phyloP scores from a whole-genome alignment of 2,113 vertebrate species.

The Geothlypis trichas region DNA sequence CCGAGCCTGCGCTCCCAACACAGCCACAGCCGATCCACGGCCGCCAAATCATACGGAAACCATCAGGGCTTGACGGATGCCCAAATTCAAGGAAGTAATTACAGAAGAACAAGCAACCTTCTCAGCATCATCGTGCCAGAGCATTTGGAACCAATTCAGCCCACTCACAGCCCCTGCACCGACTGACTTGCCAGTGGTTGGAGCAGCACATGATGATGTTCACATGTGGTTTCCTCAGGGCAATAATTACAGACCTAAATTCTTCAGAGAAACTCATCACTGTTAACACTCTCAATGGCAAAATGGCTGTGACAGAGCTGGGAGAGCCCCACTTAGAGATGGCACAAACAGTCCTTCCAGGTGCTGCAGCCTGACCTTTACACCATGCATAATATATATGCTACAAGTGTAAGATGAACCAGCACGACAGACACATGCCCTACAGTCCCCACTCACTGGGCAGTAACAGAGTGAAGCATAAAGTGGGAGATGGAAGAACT shows the following conservation, averaged over 20 bases:
- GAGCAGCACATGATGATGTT: conserved; percentile 5
- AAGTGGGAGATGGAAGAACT: not conserved
- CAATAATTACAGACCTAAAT: not conserved
- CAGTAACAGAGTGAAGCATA: not conserved
- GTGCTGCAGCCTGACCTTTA: not conserved
- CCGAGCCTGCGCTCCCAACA: not conserved
- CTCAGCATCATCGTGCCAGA: conserved; percentile 20
- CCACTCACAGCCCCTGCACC: not conserved
- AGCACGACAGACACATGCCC: accelerated
- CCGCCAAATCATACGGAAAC: conserved; percentile 32
- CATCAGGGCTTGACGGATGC: conserved; percentile 40
- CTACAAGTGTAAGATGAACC: not conserved
- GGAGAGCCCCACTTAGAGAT: not conserved
- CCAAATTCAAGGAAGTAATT: conserved; percentile 68
- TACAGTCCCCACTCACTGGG: not conserved
- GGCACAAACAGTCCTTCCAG: not conserved
- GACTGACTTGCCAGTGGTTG: conserved; percentile 1
- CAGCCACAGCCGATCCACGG: not conserved
- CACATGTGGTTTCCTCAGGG: conserved; percentile 12
- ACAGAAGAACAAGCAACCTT: conserved; percentile 53
- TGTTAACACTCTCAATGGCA: conserved; percentile 16
- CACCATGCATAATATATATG: accelerated
- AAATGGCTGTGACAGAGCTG: not conserved
- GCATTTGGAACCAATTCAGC: conserved; percentile 68
- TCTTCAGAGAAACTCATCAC: conserved; percentile 17